phyloP scores from a whole-genome alignment of 2,113 vertebrate species.

The Conger conger region DNA sequence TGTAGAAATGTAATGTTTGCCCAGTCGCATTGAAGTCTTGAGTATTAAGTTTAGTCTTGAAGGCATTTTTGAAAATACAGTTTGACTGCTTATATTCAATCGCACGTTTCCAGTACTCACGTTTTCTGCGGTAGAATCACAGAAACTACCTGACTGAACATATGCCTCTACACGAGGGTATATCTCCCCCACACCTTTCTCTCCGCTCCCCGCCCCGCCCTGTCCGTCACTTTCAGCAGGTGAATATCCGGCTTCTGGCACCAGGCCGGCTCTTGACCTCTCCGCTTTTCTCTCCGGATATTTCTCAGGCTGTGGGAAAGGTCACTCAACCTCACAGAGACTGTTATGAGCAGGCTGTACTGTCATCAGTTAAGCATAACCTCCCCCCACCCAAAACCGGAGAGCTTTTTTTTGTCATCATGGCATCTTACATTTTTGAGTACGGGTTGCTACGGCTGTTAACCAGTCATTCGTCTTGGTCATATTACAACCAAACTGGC shows the following conservation, averaged over 20 bases:
- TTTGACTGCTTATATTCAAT: background rate
- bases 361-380: background rate
- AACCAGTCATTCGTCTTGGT: too few relatives aligned
- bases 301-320: background rate
- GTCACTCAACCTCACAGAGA: background rate
- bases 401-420: too few relatives aligned
- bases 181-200: background rate
- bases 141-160: background rate
- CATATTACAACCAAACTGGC: too few relatives aligned
- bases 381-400: too few relatives aligned
- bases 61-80: background rate
- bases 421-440: too few relatives aligned
- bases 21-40: too few relatives aligned
- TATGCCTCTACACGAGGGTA: background rate
- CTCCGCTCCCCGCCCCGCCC: background rate
- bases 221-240: background rate
- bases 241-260: background rate
- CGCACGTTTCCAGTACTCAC: background rate
- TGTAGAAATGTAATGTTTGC: too few relatives aligned
- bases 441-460: too few relatives aligned
- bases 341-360: background rate
- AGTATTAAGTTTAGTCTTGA: background rate
- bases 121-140: background rate
- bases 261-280: background rate
- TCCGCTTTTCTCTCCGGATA: background rate